Evolutionary conservation across 2,888 invertebrate genomes (phyloP), one percentile per base, ranked within the genome.

Genomic region (Pilophorus perplexus): DNA sequence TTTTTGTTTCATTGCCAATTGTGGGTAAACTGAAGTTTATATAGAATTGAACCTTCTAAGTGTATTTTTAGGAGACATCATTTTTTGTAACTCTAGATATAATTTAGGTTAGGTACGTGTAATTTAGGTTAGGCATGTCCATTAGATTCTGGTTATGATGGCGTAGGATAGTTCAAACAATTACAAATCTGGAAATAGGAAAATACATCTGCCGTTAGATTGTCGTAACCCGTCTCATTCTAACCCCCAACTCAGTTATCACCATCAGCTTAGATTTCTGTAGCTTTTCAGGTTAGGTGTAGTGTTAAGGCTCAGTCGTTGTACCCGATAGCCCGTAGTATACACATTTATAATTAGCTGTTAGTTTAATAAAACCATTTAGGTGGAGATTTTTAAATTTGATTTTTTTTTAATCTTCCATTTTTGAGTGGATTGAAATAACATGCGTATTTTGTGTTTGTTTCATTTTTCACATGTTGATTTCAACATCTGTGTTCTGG

Each of bases 401-500:
- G 40, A 23, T 57, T 57, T 57, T 50, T 20, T 5, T 50, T 23
- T 23, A 10, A 10, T 18, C 14, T 8, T 18, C 5, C 5, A n/a
- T 50, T 50, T n/a, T 50, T 50, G 6, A 25, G 25, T 60, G 42
- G 27, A 27, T 27, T 52, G 25, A 44, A 66, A 57, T 66, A 66
- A 66, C 57, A 57, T 44, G 14, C 23, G 28, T 65, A 66, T 66
- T 66, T 66, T 66, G 64, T 64, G 64, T 66, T 46, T 66, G 66
- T 66, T 66, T 66, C 66, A 66, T 66, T 66, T n/a, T n/a, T 57
- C 66, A 66, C 66, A 66, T 66, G 57, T 57, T 66, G 57, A 66
- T 66, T 57, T 42, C 65, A 54, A 55, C 66, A n/a, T n/a, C 66
- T 62, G 62, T 62, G 62, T 62, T 28, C 62, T 62, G 62, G 62